A percentile compares a stretch with the other conserved stretches of the same genome.
phyloP scores from a whole-genome alignment of 2,797 vertebrate species.

The Coracias cyanogaster region DNA sequence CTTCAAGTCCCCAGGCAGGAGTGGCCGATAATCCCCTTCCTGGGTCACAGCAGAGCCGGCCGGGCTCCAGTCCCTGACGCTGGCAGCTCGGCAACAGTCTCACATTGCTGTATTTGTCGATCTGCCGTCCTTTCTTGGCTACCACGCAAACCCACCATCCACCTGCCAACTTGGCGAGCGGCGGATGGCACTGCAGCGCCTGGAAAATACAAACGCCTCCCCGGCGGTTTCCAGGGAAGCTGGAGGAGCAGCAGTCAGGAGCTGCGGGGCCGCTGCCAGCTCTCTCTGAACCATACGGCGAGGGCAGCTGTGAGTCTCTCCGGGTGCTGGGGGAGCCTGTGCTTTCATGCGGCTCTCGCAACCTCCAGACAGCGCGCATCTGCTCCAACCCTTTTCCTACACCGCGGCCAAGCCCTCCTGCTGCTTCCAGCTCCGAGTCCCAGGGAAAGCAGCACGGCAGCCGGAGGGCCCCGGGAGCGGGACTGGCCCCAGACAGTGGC shows the following conservation, averaged over 20 bases:
- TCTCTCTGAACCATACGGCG: neutral
- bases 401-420: neutral
- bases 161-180: slow-evolving; percentile 1
- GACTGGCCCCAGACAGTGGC: fast-evolving
- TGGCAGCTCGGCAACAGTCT: neutral
- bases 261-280: neutral
- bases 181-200: neutral
- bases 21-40: slow-evolving; percentile 1
- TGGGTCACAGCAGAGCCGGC: neutral
- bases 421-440: neutral
- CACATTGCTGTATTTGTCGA: neutral
- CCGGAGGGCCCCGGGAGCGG: neutral
- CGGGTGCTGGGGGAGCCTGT: neutral
- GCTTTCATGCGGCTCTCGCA: neutral
- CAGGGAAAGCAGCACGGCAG: neutral
- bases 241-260: slow-evolving; percentile 32
- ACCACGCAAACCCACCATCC: neutral
- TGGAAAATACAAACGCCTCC: neutral
- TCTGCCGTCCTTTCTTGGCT: neutral
- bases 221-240: neutral
- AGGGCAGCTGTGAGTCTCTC: slow-evolving; percentile 8
- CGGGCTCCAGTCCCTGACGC: neutral
- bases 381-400: slow-evolving; percentile 31
- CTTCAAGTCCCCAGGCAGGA: neutral
- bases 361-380: neutral